A percentile compares a stretch with the other conserved stretches of the same genome.
Evolutionary conservation across 1,140 invertebrate genomes (phyloP).

Genomic region (Chlorops oryzae): DNA sequence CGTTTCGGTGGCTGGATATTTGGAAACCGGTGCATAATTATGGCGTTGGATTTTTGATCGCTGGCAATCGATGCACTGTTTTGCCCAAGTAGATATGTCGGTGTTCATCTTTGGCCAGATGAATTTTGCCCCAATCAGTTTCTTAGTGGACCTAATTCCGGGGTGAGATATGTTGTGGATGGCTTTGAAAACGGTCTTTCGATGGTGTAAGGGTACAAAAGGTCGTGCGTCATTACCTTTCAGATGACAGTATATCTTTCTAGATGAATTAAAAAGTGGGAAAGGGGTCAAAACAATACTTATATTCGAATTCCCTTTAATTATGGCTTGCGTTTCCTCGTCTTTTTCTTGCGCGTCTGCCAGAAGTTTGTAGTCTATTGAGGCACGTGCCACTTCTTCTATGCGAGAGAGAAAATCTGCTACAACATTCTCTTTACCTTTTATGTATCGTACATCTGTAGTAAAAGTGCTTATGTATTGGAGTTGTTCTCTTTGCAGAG

Average conservation of each 20-base stretch:
- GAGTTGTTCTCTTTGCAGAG: slow-evolving; percentile 28
- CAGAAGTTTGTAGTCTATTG: too few relatives aligned
- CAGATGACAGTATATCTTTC: too few relatives aligned
- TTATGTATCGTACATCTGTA: slow-evolving; percentile 36
- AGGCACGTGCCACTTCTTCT: too few relatives aligned
- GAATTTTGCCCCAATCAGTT: slow-evolving; percentile 20
- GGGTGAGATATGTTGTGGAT: slow-evolving; percentile 32
- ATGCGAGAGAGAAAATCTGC: slow-evolving; percentile 31
- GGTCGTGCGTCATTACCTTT: slow-evolving; percentile 22
- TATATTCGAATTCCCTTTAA: too few relatives aligned
- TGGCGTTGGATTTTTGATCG: slow-evolving; percentile 24
- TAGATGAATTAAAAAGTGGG: too few relatives aligned
- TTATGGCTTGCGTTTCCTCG: too few relatives aligned
- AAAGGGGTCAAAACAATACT: too few relatives aligned
- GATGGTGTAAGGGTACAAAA: slow-evolving; percentile 20
- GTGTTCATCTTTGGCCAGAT: slow-evolving; percentile 35
- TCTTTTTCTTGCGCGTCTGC: too few relatives aligned
- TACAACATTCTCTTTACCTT: slow-evolving; percentile 28
- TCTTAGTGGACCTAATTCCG: slow-evolving; percentile 17
- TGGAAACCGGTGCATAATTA: too few relatives aligned
- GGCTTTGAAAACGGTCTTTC: slow-evolving; percentile 20
- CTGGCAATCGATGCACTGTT: slow-evolving; percentile 27
- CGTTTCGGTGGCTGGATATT: too few relatives aligned
- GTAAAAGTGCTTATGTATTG: slow-evolving; percentile 40
- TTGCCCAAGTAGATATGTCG: slow-evolving; percentile 15